phyloP scores from a whole-genome alignment of 2,888 invertebrate genomes.

The Diachrysia chrysitis region DNA sequence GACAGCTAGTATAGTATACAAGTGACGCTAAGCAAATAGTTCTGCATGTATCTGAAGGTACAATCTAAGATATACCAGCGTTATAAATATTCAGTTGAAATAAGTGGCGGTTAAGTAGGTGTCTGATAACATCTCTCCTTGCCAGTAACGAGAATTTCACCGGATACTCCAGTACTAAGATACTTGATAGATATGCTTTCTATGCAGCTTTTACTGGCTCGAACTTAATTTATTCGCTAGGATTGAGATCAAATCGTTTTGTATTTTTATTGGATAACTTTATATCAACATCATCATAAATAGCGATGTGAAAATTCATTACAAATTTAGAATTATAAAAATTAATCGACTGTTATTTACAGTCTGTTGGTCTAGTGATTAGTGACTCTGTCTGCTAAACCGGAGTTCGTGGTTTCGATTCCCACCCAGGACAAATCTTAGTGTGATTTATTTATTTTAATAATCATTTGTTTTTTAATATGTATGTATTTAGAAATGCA shows the following conservation, averaged over 20 bases:
- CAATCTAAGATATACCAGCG: background rate
- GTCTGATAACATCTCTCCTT: background rate
- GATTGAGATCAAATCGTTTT: background rate
- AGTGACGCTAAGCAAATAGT: background rate
- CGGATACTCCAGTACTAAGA: conserved; percentile 10
- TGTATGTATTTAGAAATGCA: too few species aligned
- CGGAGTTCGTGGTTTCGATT: too few species aligned
- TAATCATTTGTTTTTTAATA: too few species aligned
- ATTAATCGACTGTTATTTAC: too few species aligned
- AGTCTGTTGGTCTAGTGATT: too few species aligned
- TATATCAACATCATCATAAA: too few species aligned
- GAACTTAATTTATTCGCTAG: background rate
- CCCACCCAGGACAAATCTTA: too few species aligned
- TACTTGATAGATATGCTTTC: background rate
- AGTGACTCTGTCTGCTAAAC: too few species aligned
- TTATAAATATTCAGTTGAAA: conserved; percentile 1
- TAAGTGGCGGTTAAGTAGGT: conserved; percentile 1
- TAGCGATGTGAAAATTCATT: too few species aligned
- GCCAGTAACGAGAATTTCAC: conserved; percentile 12
- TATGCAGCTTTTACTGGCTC: background rate
- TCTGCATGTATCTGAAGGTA: background rate
- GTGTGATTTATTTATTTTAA: too few species aligned
- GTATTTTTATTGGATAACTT: background rate
- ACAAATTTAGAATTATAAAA: too few species aligned
- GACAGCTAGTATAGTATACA: background rate